phyloP scores from a whole-genome alignment of 2,797 vertebrate species.

The Lepidocolaptes lacrymiger region DNA sequence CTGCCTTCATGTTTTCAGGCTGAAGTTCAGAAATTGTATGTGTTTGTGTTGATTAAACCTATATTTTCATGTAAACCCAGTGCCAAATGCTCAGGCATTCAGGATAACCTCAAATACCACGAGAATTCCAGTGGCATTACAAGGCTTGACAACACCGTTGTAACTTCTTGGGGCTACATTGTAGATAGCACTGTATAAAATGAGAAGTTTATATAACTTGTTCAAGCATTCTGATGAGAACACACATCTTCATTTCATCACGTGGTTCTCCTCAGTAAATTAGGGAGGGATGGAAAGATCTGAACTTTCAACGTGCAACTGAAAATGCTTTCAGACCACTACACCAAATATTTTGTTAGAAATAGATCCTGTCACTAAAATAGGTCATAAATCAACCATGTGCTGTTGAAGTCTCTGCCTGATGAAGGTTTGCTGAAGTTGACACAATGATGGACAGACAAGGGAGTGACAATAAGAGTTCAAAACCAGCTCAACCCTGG shows the following conservation, averaged over 20 bases:
- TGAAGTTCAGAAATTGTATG: background rate
- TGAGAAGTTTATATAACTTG: background rate
- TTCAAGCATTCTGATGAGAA: background rate
- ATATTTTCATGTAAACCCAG: background rate
- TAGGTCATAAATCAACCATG: background rate
- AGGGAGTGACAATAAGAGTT: background rate
- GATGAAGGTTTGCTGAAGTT: background rate
- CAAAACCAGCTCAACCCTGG: background rate
- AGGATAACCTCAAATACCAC: background rate
- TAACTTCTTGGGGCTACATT: background rate
- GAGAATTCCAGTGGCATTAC: background rate
- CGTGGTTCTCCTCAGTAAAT: background rate
- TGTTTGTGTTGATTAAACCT: background rate
- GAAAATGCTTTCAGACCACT: background rate
- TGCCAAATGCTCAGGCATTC: background rate
- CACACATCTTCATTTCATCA: background rate
- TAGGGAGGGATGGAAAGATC: background rate
- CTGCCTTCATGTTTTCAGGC: background rate
- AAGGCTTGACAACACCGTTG: background rate
- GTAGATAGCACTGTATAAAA: background rate
- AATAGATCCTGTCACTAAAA: background rate
- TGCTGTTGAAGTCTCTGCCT: background rate
- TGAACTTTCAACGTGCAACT: background rate
- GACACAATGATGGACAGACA: accelerated
- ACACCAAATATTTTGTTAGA: background rate